Conservation (phyloP, 2,797 vertebrate species). For the Poecilia gillii region DNA sequence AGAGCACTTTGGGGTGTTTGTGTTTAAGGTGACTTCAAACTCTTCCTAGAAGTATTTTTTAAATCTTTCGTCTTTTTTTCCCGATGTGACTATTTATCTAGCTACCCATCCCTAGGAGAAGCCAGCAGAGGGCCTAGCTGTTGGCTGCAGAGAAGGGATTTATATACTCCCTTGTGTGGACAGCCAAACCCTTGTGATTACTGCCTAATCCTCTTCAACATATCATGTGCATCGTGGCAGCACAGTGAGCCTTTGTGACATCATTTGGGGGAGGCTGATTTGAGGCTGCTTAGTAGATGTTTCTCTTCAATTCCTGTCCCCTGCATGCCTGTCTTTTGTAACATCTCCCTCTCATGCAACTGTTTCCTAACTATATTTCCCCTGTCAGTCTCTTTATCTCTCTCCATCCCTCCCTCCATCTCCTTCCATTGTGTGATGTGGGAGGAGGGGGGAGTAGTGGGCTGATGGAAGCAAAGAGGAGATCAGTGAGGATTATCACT, state of each 20-base stretch:
- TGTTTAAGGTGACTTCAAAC: constrained; percentile 26
- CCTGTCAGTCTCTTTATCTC: constrained; percentile 35
- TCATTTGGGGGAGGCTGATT: constrained; percentile 50
- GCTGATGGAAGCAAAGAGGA: constrained; percentile 40
- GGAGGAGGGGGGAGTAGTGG: constrained; percentile 28
- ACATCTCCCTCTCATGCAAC: constrained; percentile 30
- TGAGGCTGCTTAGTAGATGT: constrained; percentile 49
- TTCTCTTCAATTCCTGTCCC: constrained; percentile 35
- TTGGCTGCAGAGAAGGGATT: constrained; percentile 61
- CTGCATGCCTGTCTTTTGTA: constrained; percentile 18
- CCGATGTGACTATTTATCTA: constrained; percentile 37
- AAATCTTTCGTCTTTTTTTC: constrained; percentile 30
- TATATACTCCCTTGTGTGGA: constrained; percentile 66
- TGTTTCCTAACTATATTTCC: constrained; percentile 38
- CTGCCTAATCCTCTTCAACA: constrained; percentile 74
- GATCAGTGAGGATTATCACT: constrained; percentile 77
- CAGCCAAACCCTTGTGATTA: constrained; percentile 78
- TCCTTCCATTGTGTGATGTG: constrained; percentile 51
- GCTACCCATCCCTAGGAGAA: constrained; percentile 49
- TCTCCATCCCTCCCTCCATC: constrained; percentile 22
- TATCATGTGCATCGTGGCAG: constrained; percentile 76
- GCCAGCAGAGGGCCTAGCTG: constrained; percentile 71
- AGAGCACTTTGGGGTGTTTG: constrained; percentile 8
- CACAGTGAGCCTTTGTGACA: constrained; percentile 67
- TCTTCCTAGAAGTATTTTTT: constrained; percentile 49